Percentiles rank a stretch among this genome's conserved stretches.
phyloP scores from a whole-genome alignment of 2,888 invertebrate genomes.

The Mimumesa dahlbomi region DNA sequence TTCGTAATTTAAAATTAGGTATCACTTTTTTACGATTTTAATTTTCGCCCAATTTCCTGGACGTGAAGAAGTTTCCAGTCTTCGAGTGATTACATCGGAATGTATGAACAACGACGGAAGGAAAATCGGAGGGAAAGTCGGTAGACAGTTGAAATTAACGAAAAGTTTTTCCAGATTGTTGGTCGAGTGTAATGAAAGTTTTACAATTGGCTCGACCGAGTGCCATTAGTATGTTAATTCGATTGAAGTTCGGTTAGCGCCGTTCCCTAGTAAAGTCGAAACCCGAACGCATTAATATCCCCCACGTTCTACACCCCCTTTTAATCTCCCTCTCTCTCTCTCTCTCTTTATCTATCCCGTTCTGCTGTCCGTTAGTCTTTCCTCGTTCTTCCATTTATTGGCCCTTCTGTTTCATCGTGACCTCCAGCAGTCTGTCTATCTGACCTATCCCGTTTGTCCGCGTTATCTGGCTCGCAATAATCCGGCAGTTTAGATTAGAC shows the following conservation, averaged over 20 bases:
- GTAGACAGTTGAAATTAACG: neutral
- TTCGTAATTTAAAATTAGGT: no score
- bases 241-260: slow-evolving; percentile 59
- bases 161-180: slow-evolving; percentile 47
- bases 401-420: slow-evolving; percentile 27
- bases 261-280: slow-evolving; percentile 38
- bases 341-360: slow-evolving; percentile 9
- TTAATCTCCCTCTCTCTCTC: slow-evolving; percentile 2
- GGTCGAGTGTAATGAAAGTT: slow-evolving; percentile 60
- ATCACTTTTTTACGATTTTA: no score
- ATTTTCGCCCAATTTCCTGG: no score
- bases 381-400: slow-evolving; percentile 5
- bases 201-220: slow-evolving; percentile 55
- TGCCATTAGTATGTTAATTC: slow-evolving; percentile 67
- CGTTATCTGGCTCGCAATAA: slow-evolving; percentile 21
- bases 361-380: no score
- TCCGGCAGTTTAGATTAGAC: slow-evolving; percentile 8
- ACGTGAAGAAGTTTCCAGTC: no score
- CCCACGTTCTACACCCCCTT: neutral
- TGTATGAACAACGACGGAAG: neutral
- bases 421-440: slow-evolving; percentile 46
- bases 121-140: neutral
- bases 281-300: slow-evolving; percentile 49
- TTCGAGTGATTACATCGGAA: no score
- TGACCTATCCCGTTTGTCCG: slow-evolving; percentile 36